Conservation (phyloP, 2,797 vertebrate species). For the Chiloscyllium punctatum region DNA sequence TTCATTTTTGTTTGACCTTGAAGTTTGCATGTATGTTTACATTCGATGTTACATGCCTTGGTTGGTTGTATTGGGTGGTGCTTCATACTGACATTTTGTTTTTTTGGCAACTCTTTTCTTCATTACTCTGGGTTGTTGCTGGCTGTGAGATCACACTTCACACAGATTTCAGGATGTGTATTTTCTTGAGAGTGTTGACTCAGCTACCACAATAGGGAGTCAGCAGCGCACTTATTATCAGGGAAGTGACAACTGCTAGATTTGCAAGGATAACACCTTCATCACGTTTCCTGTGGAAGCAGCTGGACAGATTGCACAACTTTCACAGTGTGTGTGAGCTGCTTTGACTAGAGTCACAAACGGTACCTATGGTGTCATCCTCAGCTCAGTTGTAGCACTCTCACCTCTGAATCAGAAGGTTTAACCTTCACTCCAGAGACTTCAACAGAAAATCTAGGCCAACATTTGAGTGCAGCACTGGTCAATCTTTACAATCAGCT, state of each 20-base stretch:
- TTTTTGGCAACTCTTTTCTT: background rate
- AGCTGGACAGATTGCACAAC: slow-evolving; percentile 1
- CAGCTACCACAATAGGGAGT: background rate
- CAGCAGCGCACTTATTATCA: background rate
- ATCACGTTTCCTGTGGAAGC: slow-evolving; percentile 14
- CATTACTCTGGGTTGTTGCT: background rate
- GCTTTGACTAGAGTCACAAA: background rate
- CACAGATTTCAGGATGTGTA: background rate
- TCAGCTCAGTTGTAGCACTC: background rate
- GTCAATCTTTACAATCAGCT: background rate
- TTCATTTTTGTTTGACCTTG: background rate
- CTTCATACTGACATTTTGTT: background rate
- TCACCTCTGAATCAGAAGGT: background rate
- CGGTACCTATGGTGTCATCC: background rate
- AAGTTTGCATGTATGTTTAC: background rate
- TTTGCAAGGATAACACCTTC: slow-evolving; percentile 12
- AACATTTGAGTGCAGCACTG: background rate
- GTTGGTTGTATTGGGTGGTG: background rate
- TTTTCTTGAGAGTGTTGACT: background rate
- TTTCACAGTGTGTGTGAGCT: background rate
- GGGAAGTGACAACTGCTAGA: background rate
- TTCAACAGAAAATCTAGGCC: background rate
- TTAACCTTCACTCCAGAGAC: background rate
- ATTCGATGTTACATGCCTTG: background rate
- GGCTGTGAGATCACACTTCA: background rate